Percentiles rank a stretch among this genome's conserved stretches.
Evolutionary conservation across 1,140 invertebrate genomes (phyloP).

Genomic region (Chrysopa pallens): DNA sequence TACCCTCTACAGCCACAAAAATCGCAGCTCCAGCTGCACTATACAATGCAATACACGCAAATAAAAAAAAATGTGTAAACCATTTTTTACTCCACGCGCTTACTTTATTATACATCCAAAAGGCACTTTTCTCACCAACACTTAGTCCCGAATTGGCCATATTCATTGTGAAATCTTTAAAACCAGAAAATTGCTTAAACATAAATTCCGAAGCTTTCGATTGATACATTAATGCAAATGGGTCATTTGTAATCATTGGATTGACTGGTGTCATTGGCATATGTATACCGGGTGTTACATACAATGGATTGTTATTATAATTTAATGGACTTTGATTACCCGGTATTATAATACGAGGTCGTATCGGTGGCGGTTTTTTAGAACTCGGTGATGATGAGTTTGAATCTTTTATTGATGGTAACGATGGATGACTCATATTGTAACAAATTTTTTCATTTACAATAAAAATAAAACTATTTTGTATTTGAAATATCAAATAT

Average conservation of each 20-base stretch:
- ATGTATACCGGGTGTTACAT: background rate
- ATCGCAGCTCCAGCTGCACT: conserved; percentile 58
- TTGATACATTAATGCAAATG: conserved; percentile 30
- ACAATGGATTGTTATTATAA: background rate
- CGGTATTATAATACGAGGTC: background rate
- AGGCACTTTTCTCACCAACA: conserved; percentile 61
- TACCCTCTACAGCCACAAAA: conserved; percentile 58
- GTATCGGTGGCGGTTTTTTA: background rate
- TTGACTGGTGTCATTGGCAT: background rate
- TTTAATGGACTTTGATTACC: background rate
- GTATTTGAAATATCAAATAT: too few relatives aligned
- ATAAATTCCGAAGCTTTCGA: conserved; percentile 52
- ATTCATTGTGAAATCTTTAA: conserved; percentile 54
- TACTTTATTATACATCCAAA: conserved; percentile 60
- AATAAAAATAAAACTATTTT: too few relatives aligned
- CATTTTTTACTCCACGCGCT: conserved; percentile 59
- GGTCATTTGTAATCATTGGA: background rate
- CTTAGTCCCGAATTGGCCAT: conserved; percentile 57
- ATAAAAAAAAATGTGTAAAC: conserved; percentile 77
- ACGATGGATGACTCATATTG: background rate
- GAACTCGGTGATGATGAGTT: background rate
- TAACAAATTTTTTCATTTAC: too few relatives aligned
- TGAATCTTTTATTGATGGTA: background rate
- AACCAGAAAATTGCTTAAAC: conserved; percentile 53
- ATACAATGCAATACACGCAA: conserved; percentile 55